Percentiles rank a stretch among this genome's conserved stretches.
phyloP scores from a whole-genome alignment of 2,888 invertebrate genomes.

The Apotomis capreana region DNA sequence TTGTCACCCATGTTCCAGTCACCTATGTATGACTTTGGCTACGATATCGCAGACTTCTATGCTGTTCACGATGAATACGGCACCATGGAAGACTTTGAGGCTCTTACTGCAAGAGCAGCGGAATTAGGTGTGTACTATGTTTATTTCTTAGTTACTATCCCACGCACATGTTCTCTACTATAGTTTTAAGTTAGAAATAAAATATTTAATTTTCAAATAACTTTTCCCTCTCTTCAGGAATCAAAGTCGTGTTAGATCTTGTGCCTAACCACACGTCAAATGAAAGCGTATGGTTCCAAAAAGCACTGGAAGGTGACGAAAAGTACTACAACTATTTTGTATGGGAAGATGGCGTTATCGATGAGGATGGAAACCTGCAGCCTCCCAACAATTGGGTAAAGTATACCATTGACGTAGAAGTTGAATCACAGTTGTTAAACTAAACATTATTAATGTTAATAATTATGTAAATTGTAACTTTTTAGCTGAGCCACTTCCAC shows the following conservation, averaged over 20 bases:
- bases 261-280: constrained; percentile 91
- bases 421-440: no score
- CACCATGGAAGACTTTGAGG: constrained; percentile 87
- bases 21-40: constrained; percentile 92
- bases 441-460: no score
- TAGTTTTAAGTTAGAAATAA: not conserved
- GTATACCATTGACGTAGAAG: no score
- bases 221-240: constrained; percentile 56
- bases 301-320: constrained; percentile 84
- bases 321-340: constrained; percentile 89
- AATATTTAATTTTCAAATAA: not conserved
- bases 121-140: constrained; percentile 65
- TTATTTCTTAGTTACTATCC: not conserved
- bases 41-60: constrained; percentile 89
- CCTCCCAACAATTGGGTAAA: constrained; percentile 90
- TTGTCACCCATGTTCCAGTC: constrained; percentile 88
- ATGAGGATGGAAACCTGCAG: constrained; percentile 69
- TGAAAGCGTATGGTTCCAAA: constrained; percentile 92
- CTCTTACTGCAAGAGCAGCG: constrained; percentile 77
- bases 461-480: constrained; percentile 35
- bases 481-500: constrained; percentile 82
- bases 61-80: constrained; percentile 88
- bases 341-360: constrained; percentile 85
- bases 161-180: not conserved
- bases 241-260: constrained; percentile 85